These are phyloP conservation scores for Coregonus clupeaformis DNA, from an alignment of 2,113 vertebrate species.

Conservation along the genomic window DNA sequence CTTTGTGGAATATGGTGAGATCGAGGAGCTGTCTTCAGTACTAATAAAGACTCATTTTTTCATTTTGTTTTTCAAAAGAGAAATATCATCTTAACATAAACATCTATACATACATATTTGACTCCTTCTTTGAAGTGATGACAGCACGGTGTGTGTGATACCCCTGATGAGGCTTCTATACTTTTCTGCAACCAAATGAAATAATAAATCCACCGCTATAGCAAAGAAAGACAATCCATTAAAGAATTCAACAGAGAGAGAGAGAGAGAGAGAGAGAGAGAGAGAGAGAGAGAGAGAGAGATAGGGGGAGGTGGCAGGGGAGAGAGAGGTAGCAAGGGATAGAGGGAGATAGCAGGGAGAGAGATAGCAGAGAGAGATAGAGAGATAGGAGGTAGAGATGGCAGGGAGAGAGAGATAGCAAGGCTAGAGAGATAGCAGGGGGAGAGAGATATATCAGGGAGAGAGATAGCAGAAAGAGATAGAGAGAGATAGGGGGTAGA, in stretches of 20 bases:
- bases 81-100: constrained; percentile 16
- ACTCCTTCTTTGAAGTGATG: constrained; percentile 12
- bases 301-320: too few species aligned
- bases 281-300: too few species aligned
- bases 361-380: too few species aligned
- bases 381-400: too few species aligned
- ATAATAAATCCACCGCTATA: constrained; percentile 23
- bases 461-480: too few species aligned
- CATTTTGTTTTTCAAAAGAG: constrained; percentile 21
- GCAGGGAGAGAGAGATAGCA: background rate
- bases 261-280: constrained; percentile 1
- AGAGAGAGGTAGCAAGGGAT: background rate
- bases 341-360: too few species aligned
- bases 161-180: too few species aligned
- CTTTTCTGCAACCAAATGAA: constrained; percentile 45
- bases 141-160: too few species aligned
- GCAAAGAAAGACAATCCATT: constrained; percentile 35
- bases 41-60: background rate
- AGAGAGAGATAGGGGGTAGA: background rate
- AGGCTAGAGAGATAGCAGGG: background rate
- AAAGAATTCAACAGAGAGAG: constrained; percentile 7
- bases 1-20: background rate
- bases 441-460: background rate
- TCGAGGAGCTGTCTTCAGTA: constrained; percentile 14
- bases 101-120: constrained; percentile 45